Percentiles rank a stretch among this genome's conserved stretches.
phyloP scores from a whole-genome alignment of 1,140 invertebrate species.

The Drosophila mayri region DNA sequence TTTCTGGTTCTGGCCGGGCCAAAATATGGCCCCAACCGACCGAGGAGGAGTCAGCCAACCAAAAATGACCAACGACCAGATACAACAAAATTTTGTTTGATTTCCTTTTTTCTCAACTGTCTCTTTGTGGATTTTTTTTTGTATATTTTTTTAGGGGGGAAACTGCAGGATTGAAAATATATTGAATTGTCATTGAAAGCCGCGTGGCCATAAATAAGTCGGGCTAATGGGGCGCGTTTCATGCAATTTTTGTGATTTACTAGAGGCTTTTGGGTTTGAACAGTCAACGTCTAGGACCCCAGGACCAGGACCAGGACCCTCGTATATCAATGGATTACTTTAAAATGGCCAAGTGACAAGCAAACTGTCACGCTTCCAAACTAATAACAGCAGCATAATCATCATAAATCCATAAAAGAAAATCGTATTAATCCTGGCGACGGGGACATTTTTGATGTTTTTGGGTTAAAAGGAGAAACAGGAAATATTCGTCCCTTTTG shows the following conservation, averaged over 20 bases:
- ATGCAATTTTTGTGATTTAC: conserved; percentile 79
- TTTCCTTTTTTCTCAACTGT: conserved; percentile 16
- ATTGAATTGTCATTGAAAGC: conserved; percentile 76
- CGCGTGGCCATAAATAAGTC: conserved; percentile 73
- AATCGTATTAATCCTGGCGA: conserved; percentile 65
- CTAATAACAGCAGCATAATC: conserved; percentile 72
- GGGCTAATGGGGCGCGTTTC: conserved; percentile 68
- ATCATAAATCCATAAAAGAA: conserved; percentile 76
- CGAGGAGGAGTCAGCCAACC: conserved; percentile 5
- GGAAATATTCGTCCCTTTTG: conserved; percentile 43
- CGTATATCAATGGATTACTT: conserved; percentile 77
- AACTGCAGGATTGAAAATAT: conserved; percentile 48
- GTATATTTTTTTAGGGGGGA: neutral
- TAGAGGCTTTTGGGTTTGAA: conserved; percentile 40
- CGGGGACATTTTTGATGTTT: conserved; percentile 58
- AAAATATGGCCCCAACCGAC: conserved; percentile 9
- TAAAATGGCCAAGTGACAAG: conserved; percentile 54
- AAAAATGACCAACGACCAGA: conserved; percentile 52
- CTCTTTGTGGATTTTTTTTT: neutral
- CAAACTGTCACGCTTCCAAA: conserved; percentile 64
- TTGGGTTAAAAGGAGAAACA: conserved; percentile 14
- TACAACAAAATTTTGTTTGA: conserved; percentile 42
- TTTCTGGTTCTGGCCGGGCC: conserved; percentile 50
- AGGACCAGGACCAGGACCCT: conserved; percentile 25
- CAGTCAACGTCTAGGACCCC: conserved; percentile 2